Evolutionary conservation across 2,888 invertebrate species (phyloP), one percentile per base, ranked within the genome.

Genomic region (Agonopterix arenella): DNA sequence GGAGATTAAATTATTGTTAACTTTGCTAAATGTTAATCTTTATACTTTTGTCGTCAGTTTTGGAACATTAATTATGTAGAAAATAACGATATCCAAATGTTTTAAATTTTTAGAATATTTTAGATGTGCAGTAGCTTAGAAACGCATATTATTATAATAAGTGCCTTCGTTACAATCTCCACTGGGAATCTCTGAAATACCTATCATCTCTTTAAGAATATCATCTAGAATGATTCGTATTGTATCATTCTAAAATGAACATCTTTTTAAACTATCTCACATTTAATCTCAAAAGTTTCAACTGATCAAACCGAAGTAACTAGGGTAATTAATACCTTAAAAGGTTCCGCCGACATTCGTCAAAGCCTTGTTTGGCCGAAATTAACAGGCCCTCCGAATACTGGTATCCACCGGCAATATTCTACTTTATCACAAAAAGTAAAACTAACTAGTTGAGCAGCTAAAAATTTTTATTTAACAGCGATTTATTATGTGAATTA

Each of bases 1-100:
- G 76, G 84, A 88, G 85, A 88, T 86, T 88, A 88, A 88, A 86
- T 86, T 86, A 88, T 88, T 88, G 86, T 88, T 89, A 85, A 88
- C 79, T 85, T 83, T 81, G 76, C 84, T 84, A 73, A 80, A 84
- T 81, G 78, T 85, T 85, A 83, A 82, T 82, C 76, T 76, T 78
- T 81, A 77, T 28, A 28, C 28, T 28, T 77, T 66, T 61, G 55
- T 62, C 61, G 52, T 68, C 62, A 62, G 57, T 68, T 68, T 57
- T 45, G 16, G 42, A 28, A 28, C 28, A 28, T 28, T 28, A 28
- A 28, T 28, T 44, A 50, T 46, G 44, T 43, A 55, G 59, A 55
- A 54, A 56, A 54, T 61, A 58, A 59, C 70, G 61, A 61, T 65
- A 68, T 68, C 62, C 64, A 69, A 75, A 72, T 71, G 65, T 66